phyloP scores from a whole-genome alignment of 2,888 invertebrate genomes.

The Julus scandinavius region DNA sequence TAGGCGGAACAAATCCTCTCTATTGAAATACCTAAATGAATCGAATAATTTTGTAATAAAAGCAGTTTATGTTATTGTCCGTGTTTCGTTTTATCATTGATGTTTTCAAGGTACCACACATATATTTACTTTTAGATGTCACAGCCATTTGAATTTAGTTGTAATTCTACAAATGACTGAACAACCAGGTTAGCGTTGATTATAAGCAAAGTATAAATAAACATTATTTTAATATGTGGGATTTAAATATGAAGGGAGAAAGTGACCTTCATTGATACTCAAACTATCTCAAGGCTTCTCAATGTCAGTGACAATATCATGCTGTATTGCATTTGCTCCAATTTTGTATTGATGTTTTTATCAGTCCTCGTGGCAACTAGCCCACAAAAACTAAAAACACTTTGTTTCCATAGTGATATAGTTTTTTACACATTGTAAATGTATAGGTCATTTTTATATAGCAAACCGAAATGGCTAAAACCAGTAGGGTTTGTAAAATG shows the following conservation, averaged over 20 bases:
- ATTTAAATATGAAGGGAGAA: background rate
- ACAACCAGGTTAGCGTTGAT: background rate
- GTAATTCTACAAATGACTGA: background rate
- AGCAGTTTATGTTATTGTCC: background rate
- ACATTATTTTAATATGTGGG: no score
- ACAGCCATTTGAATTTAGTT: no score
- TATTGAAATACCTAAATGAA: background rate
- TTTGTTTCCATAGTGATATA: background rate
- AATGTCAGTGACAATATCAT: background rate
- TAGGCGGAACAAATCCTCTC: background rate
- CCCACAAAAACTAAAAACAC: background rate
- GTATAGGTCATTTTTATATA: background rate
- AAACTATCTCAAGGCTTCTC: background rate
- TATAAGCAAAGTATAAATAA: no score
- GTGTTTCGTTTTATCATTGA: background rate
- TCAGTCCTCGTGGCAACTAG: slow-evolving; percentile 8
- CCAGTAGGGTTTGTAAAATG: no score
- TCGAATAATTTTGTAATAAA: background rate
- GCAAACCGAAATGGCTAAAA: background rate
- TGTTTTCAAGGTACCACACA: background rate
- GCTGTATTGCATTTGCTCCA: background rate
- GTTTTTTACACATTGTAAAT: background rate
- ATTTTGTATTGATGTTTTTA: background rate
- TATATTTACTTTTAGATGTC: background rate
- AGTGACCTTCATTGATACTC: background rate